These are phyloP conservation scores for Myathropa florea DNA, from an alignment of 2,888 invertebrate species.

Conservation along the genomic window DNA sequence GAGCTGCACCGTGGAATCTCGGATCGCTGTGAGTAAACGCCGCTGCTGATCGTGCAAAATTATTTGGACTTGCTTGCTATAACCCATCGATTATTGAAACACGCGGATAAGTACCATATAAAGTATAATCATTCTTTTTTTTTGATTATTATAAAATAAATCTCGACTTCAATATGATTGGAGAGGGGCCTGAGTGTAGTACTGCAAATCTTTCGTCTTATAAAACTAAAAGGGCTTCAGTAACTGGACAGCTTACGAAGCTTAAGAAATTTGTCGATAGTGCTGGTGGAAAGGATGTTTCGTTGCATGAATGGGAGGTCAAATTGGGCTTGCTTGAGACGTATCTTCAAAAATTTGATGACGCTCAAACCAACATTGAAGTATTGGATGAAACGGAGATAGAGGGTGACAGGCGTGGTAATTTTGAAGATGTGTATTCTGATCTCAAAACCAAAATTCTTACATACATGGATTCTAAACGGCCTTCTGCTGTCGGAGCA, in stretches of 20 bases:
- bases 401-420: too few relatives aligned
- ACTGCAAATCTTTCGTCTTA: neutral
- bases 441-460: too few relatives aligned
- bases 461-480: too few relatives aligned
- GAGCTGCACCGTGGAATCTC: neutral
- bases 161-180: neutral
- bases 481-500: too few relatives aligned
- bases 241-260: neutral
- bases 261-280: neutral
- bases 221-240: neutral
- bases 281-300: neutral
- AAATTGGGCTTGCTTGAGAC: too few relatives aligned
- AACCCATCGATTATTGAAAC: neutral
- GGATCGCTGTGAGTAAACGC: neutral
- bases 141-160: neutral
- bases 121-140: neutral
- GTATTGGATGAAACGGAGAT: too few relatives aligned
- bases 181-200: neutral
- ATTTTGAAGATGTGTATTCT: too few relatives aligned
- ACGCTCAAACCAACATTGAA: too few relatives aligned
- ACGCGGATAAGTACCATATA: neutral
- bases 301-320: neutral
- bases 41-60: neutral
- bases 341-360: too few relatives aligned
- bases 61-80: neutral